These are phyloP conservation scores for Rhynchomys soricoides DNA, from an alignment of 2,113 vertebrate species.

Conservation along the genomic window DNA sequence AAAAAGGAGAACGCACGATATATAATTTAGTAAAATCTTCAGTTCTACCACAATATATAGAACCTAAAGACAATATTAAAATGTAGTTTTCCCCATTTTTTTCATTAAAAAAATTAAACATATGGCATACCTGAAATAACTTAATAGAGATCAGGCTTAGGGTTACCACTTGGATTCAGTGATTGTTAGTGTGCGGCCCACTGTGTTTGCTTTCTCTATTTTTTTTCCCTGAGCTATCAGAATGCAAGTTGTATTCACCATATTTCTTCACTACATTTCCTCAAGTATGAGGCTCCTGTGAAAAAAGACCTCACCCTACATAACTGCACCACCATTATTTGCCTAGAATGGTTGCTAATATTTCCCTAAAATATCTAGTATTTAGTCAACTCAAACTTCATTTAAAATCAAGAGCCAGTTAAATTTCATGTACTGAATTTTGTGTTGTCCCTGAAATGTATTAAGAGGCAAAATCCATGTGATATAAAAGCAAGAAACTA, in stretches of 20 bases:
- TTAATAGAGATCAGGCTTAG: neutral
- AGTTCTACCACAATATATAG: neutral
- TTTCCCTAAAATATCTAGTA: conserved; percentile 32
- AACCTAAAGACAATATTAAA: neutral
- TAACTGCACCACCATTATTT: neutral
- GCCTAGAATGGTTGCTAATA: neutral
- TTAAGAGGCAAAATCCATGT: conserved; percentile 42
- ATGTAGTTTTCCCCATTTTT: neutral
- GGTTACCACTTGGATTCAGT: neutral
- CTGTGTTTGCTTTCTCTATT: neutral
- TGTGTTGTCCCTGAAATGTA: neutral
- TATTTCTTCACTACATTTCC: neutral
- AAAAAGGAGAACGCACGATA: neutral
- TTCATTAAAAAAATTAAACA: conserved; percentile 38
- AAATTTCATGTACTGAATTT: conserved; percentile 3
- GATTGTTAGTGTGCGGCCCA: neutral
- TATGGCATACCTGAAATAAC: neutral
- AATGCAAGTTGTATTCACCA: conserved; percentile 38
- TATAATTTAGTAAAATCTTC: neutral
- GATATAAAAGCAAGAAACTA: neutral
- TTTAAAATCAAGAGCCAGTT: conserved; percentile 8
- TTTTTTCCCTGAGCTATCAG: conserved; percentile 9
- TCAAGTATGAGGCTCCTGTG: neutral
- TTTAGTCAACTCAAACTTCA: conserved; percentile 37
- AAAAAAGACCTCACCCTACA: neutral